phyloP scores from a whole-genome alignment of 2,888 invertebrate species.

The Germaria angustata region DNA sequence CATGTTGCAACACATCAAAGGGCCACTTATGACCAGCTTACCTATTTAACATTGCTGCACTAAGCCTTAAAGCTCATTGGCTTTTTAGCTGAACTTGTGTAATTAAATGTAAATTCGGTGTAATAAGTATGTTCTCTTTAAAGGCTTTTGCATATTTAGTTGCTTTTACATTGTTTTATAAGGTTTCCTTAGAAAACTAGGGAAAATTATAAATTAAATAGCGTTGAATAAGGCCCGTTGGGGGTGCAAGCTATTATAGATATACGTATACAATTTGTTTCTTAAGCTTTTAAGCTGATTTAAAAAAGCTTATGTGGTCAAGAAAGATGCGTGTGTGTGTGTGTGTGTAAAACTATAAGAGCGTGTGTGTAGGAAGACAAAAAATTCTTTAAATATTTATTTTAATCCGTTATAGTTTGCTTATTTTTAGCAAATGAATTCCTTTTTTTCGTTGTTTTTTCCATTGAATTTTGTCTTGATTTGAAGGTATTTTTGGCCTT shows the following conservation, averaged over 20 bases:
- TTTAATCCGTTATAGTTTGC: slow-evolving; percentile 44
- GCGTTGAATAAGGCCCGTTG: slow-evolving; percentile 66
- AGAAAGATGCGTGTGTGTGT: slow-evolving; percentile 28
- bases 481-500: slow-evolving; percentile 4
- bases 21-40: slow-evolving; percentile 23
- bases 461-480: slow-evolving; percentile 73
- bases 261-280: slow-evolving; percentile 68
- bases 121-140: slow-evolving; percentile 63
- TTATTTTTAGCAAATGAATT: slow-evolving; percentile 20
- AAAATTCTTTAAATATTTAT: slow-evolving; percentile 33
- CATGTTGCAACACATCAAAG: slow-evolving; percentile 50
- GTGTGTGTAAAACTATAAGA: slow-evolving; percentile 24
- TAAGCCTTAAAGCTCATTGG: slow-evolving; percentile 62
- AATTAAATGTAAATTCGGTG: slow-evolving; percentile 70
- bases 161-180: slow-evolving; percentile 23
- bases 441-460: slow-evolving; percentile 70
- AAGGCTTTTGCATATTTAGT: slow-evolving; percentile 13
- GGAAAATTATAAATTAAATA: slow-evolving; percentile 67
- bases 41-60: slow-evolving; percentile 3
- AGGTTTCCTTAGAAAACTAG: slow-evolving; percentile 40
- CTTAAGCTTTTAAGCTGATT: slow-evolving; percentile 78
- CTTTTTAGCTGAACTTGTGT: slow-evolving; percentile 56
- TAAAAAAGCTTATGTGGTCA: slow-evolving; percentile 73
- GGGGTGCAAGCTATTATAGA: slow-evolving; percentile 53
- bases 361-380: neutral